Conservation (phyloP, 1,140 invertebrate genomes). For the Pseudomyrmex pallidus region DNA sequence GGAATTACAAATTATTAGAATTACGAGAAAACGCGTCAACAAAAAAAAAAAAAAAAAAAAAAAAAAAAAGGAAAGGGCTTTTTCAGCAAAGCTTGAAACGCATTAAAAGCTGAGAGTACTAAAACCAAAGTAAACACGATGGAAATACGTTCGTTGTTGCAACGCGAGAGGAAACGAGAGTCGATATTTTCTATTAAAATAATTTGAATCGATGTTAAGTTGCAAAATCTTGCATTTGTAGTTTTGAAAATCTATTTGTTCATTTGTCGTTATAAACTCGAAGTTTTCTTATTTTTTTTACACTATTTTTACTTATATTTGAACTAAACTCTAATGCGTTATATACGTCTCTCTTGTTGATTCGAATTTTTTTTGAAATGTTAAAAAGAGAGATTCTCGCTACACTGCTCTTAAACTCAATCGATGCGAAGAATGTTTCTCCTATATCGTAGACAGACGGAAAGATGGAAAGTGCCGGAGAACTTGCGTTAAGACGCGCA, state of each 20-base stretch:
- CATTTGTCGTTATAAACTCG: too few relatives aligned
- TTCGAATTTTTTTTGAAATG: not conserved
- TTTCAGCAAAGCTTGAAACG: not conserved
- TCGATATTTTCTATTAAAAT: too few relatives aligned
- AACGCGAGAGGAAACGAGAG: not conserved
- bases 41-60: not conserved
- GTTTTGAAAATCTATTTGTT: not conserved
- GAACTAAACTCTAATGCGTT: too few relatives aligned
- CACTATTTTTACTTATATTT: too few relatives aligned
- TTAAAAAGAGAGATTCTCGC: not conserved
- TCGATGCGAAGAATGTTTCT: slow-evolving; percentile 8
- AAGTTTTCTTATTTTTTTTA: too few relatives aligned
- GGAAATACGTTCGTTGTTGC: not conserved
- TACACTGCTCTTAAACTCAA: not conserved
- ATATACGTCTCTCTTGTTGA: not conserved
- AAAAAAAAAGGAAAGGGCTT: not conserved
- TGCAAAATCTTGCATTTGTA: not conserved
- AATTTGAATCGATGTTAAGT: not conserved
- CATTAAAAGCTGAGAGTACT: too few relatives aligned
- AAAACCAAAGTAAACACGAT: too few relatives aligned
- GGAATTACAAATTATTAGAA: slow-evolving; percentile 54
- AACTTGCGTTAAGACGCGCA: not conserved
- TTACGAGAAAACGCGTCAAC: not conserved
- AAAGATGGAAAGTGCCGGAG: not conserved
- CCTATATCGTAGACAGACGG: not conserved